Base-by-base conservation (phyloP, 2,113 vertebrate species). In the Kobus ellipsiprymnus region DNA sequence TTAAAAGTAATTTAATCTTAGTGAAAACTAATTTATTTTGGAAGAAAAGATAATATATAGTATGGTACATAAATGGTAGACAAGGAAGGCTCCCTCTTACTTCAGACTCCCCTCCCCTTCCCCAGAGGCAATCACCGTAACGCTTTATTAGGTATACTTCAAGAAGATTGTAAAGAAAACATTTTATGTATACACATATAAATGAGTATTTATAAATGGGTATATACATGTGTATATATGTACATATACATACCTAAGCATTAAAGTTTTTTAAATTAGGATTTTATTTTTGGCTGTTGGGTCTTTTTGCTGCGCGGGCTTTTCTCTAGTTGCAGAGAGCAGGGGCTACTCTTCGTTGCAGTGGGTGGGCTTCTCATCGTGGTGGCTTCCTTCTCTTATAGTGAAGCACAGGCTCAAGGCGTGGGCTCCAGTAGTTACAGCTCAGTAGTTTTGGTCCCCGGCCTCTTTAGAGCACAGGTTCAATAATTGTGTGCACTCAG, bases 221-320 rank as follows among this genome's bases (percentile, higher is more conserved):
- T 33, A 2, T 29, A 15, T 5, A 60, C n/a, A 23, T 0, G 7
- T 44, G 21, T 21, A 33, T 15, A 27, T 2, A 25, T n/a, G 52
- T 16, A 19, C 2, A 2, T 27, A 80, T 59, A 80, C 2, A 36
- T 19, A 57, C 23, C 48, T 54, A n/a, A 6, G 64, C n/a, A 57
- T 77, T 77, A 44, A 3, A 25, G 1, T 0, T 15, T 77, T 77
- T 77, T 40, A 0, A 40, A 44, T 44, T 77, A 77, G 14, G 23
- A 44, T 27, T 77, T 14, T 44, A 44, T 25, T 25, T 77, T 44
- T 27, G 71, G 21, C 36, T 77, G 36, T 44, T 44, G 71, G 64
- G n/a, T 71, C 64, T 71, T 71, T 10, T 71, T 36, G 64, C 8
- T n/a, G n/a, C 1, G 0, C 0, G 4, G 64, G 71, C 71, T 77